Evolutionary conservation across 2,797 vertebrate species (phyloP).

Genomic region (Thamnophis elegans): DNA sequence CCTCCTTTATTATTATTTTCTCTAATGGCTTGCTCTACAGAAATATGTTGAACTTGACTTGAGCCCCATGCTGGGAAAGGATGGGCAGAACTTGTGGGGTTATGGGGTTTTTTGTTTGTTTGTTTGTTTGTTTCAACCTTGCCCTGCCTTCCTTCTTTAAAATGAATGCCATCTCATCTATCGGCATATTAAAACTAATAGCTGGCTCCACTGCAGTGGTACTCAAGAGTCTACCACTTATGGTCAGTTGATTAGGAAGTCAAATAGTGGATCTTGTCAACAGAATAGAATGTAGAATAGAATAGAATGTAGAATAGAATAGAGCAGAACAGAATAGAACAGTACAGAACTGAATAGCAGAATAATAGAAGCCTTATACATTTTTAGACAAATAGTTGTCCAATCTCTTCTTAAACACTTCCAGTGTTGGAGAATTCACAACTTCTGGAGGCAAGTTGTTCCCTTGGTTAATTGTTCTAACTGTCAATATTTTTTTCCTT

Average conservation of each 20-base stretch:
- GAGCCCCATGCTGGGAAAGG: background rate
- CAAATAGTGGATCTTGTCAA: background rate
- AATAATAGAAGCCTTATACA: background rate
- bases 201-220: background rate
- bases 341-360: no score
- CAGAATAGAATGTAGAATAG: background rate
- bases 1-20: background rate
- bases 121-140: background rate
- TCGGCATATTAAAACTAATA: background rate
- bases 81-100: background rate
- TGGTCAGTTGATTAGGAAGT: background rate
- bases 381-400: no score
- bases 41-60: background rate
- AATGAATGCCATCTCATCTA: background rate
- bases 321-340: no score
- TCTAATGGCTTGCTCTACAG: background rate
- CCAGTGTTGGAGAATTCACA: no score
- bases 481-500: no score
- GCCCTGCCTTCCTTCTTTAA: background rate
- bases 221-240: background rate
- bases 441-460: no score
- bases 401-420: no score
- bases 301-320: no score
- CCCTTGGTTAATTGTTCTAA: no score
- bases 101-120: no score